Base-by-base conservation (phyloP, 2,888 invertebrate genomes). In the Drosophila paranaensis region DNA sequence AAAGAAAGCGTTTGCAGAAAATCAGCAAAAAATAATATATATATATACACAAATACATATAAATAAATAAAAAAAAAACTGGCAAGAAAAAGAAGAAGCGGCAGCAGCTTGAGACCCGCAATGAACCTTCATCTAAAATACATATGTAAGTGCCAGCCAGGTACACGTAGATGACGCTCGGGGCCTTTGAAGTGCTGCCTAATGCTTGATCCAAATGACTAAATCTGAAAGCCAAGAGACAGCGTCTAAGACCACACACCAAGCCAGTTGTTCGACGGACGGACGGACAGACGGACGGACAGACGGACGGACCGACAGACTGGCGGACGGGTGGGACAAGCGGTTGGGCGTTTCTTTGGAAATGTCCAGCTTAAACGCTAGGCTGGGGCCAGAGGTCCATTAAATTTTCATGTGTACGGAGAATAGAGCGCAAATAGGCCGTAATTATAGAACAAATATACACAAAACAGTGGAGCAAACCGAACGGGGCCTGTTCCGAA, bases 361-460 rank as follows among this genome's bases (percentile, higher is more conserved):
- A 79, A 55, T 71, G 74, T 58, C 64, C 72, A 67, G 66, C 50
- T 62, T n/a, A 14, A 64, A 35, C 54, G 62, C n/a, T 54, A n/a
- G 60, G 54, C 54, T 2, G 54, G 54, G 63, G 72, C 61, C 67
- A 68, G 67, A 68, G 79, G 79, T 73, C 82, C 77, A 81, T 81
- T 79, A 82, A 81, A 81, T 77, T 72, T 82, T 82, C 80, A 79
- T 81, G 82, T 82, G 80, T 81, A 82, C 81, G 62, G 77, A 79
- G 82, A 81, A 82, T 79, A 72, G 80, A 82, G 82, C 82, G 82
- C 81, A 83, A 82, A 83, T 83, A 79, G 83, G 81, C 81, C 79
- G 84, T 83, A 82, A 82, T 82, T 82, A 82, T 82, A 83, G 83
- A 81, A 81, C 82, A 79, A 79, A 81, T 77, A 81, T 71, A 76